Evolutionary conservation across 2,113 vertebrate species (phyloP).

Genomic region (Vulpes vulpes): DNA sequence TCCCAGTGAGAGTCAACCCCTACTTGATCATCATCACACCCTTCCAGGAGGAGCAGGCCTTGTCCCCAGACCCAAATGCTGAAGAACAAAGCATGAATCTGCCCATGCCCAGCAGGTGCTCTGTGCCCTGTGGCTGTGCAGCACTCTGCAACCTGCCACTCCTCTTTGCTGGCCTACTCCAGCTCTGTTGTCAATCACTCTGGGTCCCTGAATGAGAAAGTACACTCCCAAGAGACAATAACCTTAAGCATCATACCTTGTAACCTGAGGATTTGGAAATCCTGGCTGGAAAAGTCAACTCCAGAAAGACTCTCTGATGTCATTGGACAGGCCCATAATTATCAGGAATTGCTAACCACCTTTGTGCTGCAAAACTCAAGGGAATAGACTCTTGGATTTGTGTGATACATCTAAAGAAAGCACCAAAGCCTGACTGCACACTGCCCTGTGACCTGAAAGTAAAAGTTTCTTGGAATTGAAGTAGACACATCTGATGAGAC

Average conservation of each 20-base stretch:
- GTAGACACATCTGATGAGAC: background rate
- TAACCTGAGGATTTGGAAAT: background rate
- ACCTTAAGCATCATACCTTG: background rate
- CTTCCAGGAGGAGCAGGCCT: background rate
- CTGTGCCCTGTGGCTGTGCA: background rate
- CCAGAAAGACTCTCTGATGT: background rate
- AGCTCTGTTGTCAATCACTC: background rate
- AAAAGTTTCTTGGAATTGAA: background rate
- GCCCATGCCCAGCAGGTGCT: background rate
- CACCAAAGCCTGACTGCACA: background rate
- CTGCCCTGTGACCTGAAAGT: background rate
- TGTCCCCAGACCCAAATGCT: background rate
- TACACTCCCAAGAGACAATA: background rate
- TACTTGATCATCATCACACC: background rate
- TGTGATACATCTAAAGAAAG: background rate
- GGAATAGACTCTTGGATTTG: background rate
- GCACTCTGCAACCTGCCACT: background rate
- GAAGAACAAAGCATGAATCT: background rate
- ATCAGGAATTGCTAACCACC: background rate
- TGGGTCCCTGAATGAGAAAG: background rate
- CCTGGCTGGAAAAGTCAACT: background rate
- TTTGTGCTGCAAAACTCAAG: background rate
- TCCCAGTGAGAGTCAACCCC: background rate
- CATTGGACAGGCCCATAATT: background rate
- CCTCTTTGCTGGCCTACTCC: background rate